Conservation (phyloP, 2,888 invertebrate genomes). For the Thalpophila matura region DNA sequence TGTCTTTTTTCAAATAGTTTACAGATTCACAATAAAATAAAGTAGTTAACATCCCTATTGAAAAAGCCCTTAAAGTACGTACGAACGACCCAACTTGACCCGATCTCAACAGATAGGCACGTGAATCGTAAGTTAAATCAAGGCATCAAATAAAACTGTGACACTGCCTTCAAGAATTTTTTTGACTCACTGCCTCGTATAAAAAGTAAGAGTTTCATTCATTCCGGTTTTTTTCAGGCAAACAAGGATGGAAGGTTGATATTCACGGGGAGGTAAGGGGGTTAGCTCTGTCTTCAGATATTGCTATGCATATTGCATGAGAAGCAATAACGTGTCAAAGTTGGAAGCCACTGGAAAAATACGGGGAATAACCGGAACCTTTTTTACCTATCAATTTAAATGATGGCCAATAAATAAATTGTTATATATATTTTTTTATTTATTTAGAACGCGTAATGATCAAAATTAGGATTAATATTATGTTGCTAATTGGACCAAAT, state of each 20-base stretch:
- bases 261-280: conserved; percentile 70
- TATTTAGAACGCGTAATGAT: background rate
- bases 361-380: conserved; percentile 18
- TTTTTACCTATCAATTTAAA: conserved; percentile 39
- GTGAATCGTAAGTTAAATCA: too few species aligned
- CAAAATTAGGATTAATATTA: background rate
- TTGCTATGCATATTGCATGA: conserved; percentile 88
- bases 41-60: too few species aligned
- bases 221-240: conserved; percentile 18
- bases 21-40: too few species aligned
- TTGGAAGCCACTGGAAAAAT: conserved; percentile 63
- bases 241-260: conserved; percentile 65
- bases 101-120: too few species aligned
- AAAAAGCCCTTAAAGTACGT: too few species aligned
- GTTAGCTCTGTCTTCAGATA: conserved; percentile 74
- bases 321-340: conserved; percentile 83
- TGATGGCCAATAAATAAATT: conserved; percentile 39
- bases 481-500: background rate
- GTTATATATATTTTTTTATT: conserved; percentile 2
- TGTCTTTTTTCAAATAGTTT: too few species aligned
- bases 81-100: too few species aligned
- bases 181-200: background rate
- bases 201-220: conserved; percentile 21
- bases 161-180: too few species aligned
- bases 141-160: conserved; percentile 1